Conservation (phyloP, 2,113 vertebrate species). For the Cepphus grylle region DNA sequence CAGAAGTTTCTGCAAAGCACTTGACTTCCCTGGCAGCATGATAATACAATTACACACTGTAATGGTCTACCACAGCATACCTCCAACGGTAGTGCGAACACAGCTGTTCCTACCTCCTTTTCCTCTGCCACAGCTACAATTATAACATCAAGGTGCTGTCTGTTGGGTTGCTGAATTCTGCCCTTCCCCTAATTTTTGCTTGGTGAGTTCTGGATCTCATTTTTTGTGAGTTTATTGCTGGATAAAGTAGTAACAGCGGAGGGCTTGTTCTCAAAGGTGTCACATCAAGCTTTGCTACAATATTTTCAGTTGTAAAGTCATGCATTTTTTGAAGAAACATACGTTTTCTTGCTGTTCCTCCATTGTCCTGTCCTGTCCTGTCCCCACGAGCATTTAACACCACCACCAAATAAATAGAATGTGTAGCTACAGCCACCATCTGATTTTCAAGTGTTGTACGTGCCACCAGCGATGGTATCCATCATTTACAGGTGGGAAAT, state of each 20-base stretch:
- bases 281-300: not conserved
- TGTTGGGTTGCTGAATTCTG: not conserved
- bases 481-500: not conserved
- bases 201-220: not conserved
- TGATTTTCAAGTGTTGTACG: not conserved
- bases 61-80: not conserved
- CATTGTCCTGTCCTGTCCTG: not conserved
- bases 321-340: not conserved
- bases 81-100: not conserved
- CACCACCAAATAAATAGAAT: not conserved
- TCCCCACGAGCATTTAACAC: not conserved
- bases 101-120: not conserved
- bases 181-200: not conserved
- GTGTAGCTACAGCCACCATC: not conserved
- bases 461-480: not conserved
- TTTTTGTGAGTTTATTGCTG: not conserved
- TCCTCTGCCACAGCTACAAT: not conserved
- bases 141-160: not conserved
- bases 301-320: not conserved
- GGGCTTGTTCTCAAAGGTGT: not conserved
- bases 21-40: constrained; percentile 19
- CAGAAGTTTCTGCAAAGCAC: not conserved
- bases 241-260: not conserved
- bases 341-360: not conserved
- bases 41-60: constrained; percentile 35